These are phyloP conservation scores for Cottus gobio DNA, from an alignment of 2,113 vertebrate species.

Conservation along the genomic window DNA sequence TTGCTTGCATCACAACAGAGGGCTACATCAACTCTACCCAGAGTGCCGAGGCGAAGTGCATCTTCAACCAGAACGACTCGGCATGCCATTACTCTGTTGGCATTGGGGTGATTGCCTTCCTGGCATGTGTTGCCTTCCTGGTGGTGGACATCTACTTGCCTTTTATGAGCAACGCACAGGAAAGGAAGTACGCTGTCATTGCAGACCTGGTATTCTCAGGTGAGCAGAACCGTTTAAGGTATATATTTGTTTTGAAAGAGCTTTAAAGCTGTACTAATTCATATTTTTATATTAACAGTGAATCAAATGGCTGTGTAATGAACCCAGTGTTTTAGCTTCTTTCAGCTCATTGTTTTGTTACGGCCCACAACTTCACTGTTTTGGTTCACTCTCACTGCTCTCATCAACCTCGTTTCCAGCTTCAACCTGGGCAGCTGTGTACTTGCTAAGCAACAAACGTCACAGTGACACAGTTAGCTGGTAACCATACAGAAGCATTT, in stretches of 20 bases:
- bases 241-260: not conserved
- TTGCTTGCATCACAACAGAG: slow-evolving; percentile 87
- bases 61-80: slow-evolving; percentile 88
- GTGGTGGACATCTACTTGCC: slow-evolving; percentile 87
- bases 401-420: not conserved
- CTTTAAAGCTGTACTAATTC: slow-evolving; percentile 9
- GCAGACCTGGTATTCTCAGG: slow-evolving; percentile 90
- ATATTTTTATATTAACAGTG: not conserved
- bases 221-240: slow-evolving; percentile 45
- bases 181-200: slow-evolving; percentile 89
- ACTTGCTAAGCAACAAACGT: not conserved
- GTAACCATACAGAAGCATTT: not conserved
- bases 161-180: slow-evolving; percentile 87
- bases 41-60: slow-evolving; percentile 34
- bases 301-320: not conserved
- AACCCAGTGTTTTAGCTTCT: not conserved
- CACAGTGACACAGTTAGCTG: not conserved
- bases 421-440: not conserved
- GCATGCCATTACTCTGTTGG: slow-evolving; percentile 88
- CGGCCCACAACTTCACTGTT: not conserved
- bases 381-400: not conserved
- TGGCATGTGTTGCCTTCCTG: slow-evolving; percentile 87
- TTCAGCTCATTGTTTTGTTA: not conserved
- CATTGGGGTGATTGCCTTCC: slow-evolving; percentile 89
- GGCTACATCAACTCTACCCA: slow-evolving; percentile 77